Percentiles rank a stretch among this genome's conserved stretches.
These are phyloP conservation scores for Cossypha dichroa DNA, from an alignment of 2,797 vertebrate species.

Conservation along the genomic window DNA sequence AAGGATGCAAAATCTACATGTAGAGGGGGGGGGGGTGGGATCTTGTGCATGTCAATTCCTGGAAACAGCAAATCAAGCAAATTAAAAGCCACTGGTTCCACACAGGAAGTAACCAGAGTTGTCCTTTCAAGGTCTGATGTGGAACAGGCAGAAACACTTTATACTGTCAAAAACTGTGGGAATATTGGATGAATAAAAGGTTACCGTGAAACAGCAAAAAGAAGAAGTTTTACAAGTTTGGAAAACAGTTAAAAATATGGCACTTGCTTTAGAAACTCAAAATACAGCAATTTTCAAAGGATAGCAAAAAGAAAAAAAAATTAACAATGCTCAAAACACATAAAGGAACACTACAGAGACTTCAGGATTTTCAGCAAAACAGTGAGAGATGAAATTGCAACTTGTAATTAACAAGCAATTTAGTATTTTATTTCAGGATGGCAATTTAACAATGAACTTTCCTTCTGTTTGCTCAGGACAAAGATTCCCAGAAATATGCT, in stretches of 20 bases:
- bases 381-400: neutral
- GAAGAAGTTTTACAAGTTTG: neutral
- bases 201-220: neutral
- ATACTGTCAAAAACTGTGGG: neutral
- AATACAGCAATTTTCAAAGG: neutral
- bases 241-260: neutral
- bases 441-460: neutral
- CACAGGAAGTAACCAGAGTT: neutral
- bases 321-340: neutral
- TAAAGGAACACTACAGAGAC: neutral
- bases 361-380: neutral
- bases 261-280: neutral
- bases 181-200: neutral
- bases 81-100: neutral
- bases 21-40: neutral
- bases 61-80: neutral
- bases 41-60: neutral
- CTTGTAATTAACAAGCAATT: neutral
- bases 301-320: neutral
- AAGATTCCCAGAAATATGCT: neutral
- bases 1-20: neutral
- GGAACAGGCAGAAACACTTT: neutral
- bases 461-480: neutral
- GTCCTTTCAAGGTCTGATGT: neutral
- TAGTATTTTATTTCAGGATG: neutral